These are phyloP conservation scores for Phaenicophaeus curvirostris DNA, from an alignment of 2,797 vertebrate species.

Conservation along the genomic window DNA sequence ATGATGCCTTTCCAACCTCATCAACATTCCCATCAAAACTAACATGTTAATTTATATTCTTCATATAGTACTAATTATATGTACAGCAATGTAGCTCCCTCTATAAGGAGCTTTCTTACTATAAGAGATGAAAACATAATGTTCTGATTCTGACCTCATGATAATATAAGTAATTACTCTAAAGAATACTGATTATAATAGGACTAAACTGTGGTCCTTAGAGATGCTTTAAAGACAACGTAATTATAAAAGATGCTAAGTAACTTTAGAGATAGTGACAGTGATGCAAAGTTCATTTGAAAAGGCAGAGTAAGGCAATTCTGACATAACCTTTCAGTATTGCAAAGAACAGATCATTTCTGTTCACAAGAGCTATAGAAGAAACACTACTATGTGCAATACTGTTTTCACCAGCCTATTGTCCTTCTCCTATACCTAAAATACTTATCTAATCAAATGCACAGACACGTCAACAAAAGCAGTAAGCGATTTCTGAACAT, in stretches of 20 bases:
- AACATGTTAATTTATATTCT: conserved; percentile 64
- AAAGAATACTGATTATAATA: not conserved
- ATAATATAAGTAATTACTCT: not conserved
- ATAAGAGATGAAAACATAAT: not conserved
- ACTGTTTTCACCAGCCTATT: not conserved
- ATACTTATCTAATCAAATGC: not conserved
- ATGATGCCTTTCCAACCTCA: conserved; percentile 47
- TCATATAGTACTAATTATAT: conserved; percentile 37
- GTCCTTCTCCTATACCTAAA: not conserved
- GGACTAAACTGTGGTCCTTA: not conserved
- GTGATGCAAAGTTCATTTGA: not conserved
- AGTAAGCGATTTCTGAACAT: not conserved
- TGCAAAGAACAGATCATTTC: not conserved
- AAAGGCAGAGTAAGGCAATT: not conserved
- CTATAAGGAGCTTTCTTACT: not conserved
- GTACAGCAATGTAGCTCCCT: not conserved
- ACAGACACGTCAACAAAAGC: not conserved
- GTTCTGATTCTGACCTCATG: not conserved
- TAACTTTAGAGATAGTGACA: not conserved
- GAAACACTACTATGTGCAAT: not conserved
- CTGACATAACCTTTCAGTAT: not conserved
- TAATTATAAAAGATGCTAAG: not conserved
- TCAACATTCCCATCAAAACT: conserved; percentile 49
- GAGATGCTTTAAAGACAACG: not conserved
- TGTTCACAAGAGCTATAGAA: not conserved